Percentiles rank a stretch among this genome's conserved stretches.
These are phyloP conservation scores for Myioborus miniatus DNA, from an alignment of 2,797 vertebrate genomes.

Conservation along the genomic window DNA sequence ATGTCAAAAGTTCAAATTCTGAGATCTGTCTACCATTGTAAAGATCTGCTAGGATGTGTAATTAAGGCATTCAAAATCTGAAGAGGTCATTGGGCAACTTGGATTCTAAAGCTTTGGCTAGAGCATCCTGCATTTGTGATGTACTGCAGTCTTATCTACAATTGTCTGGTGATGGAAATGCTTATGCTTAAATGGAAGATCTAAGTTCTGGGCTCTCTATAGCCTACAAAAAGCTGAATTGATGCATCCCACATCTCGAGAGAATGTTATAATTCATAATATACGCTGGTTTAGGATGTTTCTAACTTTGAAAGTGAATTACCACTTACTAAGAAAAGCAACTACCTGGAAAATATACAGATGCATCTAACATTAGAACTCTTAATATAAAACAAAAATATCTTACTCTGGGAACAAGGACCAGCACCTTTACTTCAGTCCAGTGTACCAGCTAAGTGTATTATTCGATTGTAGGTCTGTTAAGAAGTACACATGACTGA, in stretches of 20 bases:
- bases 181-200: background rate
- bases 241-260: background rate
- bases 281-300: background rate
- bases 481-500: background rate
- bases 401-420: background rate
- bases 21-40: background rate
- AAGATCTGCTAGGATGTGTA: background rate
- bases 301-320: background rate
- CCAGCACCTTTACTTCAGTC: background rate
- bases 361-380: background rate
- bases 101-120: background rate
- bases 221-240: background rate
- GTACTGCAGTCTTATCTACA: background rate
- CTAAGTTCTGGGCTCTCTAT: background rate
- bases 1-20: background rate
- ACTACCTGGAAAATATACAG: background rate
- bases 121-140: background rate
- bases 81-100: background rate
- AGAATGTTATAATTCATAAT: background rate
- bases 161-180: background rate
- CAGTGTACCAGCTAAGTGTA: background rate
- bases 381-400: background rate
- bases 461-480: background rate
- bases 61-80: background rate
- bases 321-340: background rate